Evolutionary conservation across 2,888 invertebrate genomes (phyloP), one percentile per base, ranked within the genome.

Genomic region (Anoplius nigerrimus): DNA sequence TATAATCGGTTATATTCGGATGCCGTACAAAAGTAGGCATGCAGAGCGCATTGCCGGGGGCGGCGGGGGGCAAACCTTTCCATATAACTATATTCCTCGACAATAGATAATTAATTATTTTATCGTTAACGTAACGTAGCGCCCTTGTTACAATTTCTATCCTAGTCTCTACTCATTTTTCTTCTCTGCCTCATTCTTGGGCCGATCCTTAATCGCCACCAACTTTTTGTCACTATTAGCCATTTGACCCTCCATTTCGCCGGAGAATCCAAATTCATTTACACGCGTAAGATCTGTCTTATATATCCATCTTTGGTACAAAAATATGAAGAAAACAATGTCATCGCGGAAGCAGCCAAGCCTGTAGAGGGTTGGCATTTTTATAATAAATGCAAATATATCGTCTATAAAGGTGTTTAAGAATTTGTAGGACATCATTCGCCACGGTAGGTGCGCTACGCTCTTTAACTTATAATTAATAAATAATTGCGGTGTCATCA

Each of bases 401-500:
- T 99, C 99, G 90, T 99, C 99, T 83, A 99, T 99, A 89, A 99
- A 99, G 21, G 99, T 99, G 89, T 99, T 99, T 67, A 99, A 93
- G 89, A 98, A 98, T 91, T 99, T 99, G 89, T 99, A 99, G 11
- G 98, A 98, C 93, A 99, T 94, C 99, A 99, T 99, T 70, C 99
- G 93, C 99, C 99, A 99, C 3, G 99, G 99, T 81, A 99, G 91
- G 90, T 99, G 99, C 11, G 99, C 99, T 0, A 99, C 99, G 18
- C 98, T 99, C 88, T 99, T 98, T 81, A 99, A 89, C 90, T 99
- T 99, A 90, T 99, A 99, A 90, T 99, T 99, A 82, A 99, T 99
- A 88, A 99, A 99, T 72, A 99, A 90, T 89, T 99, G 99, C 5
- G 99, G 99, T n/a, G 99, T 99, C 99, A 99, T 99, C 97, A 99